A percentile compares a stretch with the other conserved stretches of the same genome.
phyloP scores from a whole-genome alignment of 2,797 vertebrate genomes.

The Cuniculus paca region DNA sequence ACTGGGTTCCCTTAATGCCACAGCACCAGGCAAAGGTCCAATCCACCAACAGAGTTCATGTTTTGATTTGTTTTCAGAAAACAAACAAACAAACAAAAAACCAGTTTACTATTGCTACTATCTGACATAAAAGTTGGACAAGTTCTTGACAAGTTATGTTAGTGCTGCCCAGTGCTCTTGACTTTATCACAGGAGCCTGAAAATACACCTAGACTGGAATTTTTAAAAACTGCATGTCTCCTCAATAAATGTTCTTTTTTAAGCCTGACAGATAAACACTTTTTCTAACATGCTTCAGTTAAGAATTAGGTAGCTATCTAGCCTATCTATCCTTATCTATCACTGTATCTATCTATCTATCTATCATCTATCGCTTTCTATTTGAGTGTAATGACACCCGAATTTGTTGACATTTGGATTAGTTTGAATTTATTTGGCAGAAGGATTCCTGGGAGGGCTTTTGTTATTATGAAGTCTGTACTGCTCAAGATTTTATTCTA shows the following conservation, averaged over 20 bases:
- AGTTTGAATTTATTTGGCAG: constrained; percentile 32
- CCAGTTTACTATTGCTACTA: not conserved
- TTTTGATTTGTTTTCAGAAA: not conserved
- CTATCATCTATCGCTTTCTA: constrained; percentile 6
- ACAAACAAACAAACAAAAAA: too few species aligned
- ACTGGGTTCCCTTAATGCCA: not conserved
- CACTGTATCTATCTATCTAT: not conserved
- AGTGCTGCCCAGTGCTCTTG: not conserved
- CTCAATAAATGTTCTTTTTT: not conserved
- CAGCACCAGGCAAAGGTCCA: not conserved
- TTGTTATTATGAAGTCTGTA: not conserved
- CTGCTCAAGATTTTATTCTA: constrained; percentile 37
- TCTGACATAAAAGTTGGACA: not conserved
- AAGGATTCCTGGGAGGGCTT: not conserved
- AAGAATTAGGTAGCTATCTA: not conserved
- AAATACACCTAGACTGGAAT: not conserved
- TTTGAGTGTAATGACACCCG: not conserved
- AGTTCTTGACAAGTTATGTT: not conserved
- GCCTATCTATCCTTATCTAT: not conserved
- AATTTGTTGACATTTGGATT: not conserved
- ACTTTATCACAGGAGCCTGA: not conserved
- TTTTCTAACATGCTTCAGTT: constrained; percentile 23
- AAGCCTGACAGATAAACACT: not conserved
- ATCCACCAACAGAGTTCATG: not conserved
- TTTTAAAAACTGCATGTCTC: not conserved